A percentile compares a stretch with the other conserved stretches of the same genome.
These are phyloP conservation scores for Monomorium pharaonis DNA, from an alignment of 1,140 invertebrate species.

Conservation along the genomic window DNA sequence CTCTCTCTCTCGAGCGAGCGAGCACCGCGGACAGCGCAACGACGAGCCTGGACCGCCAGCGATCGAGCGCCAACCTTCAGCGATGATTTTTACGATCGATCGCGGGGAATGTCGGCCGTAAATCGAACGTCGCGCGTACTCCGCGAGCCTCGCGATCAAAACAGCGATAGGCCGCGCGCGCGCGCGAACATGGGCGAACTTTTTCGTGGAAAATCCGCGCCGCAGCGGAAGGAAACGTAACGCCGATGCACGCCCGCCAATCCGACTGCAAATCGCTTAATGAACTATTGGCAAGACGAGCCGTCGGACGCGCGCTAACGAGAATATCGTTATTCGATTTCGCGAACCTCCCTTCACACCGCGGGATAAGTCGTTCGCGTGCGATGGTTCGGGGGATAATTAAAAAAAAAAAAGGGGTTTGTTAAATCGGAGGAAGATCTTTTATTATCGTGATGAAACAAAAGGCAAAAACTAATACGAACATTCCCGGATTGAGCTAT, in stretches of 20 bases:
- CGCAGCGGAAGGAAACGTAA: constrained; percentile 9
- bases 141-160: constrained; percentile 33
- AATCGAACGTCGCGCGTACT: constrained; percentile 47
- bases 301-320: constrained; percentile 22
- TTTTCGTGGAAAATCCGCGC: constrained; percentile 8
- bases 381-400: background rate
- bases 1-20: constrained; percentile 26
- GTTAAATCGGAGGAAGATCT: background rate
- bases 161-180: constrained; percentile 30
- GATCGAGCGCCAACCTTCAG: constrained; percentile 62
- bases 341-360: background rate
- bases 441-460: background rate
- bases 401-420: background rate
- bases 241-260: background rate
- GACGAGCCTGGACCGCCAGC: constrained; percentile 51
- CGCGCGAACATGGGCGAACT: constrained; percentile 45
- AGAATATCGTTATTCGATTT: constrained; percentile 46
- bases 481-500: background rate
- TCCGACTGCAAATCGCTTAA: constrained; percentile 29
- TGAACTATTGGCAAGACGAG: constrained; percentile 35
- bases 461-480: background rate
- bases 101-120: constrained; percentile 60
- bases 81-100: constrained; percentile 64
- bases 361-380: background rate
- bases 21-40: background rate